Conservation (phyloP, 2,113 vertebrate genomes). For the Chionodraco myersi region DNA sequence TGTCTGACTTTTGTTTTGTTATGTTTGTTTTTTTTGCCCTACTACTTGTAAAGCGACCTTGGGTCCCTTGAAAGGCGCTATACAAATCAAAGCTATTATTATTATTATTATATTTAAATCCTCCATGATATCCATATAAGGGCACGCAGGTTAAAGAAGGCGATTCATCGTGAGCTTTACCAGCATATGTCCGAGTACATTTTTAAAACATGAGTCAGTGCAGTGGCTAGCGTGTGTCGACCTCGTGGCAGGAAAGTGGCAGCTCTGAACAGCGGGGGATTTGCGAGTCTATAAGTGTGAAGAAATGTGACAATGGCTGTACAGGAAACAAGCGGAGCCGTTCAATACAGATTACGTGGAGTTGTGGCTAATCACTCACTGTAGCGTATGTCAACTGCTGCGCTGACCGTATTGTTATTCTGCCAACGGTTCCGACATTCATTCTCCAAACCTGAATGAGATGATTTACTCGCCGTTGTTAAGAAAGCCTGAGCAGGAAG, state of each 20-base stretch:
- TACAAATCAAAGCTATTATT: no score
- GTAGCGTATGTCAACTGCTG: slow-evolving; percentile 29
- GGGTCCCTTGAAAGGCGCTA: no score
- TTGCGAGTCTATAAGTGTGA: slow-evolving; percentile 23
- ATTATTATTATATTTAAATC: neutral
- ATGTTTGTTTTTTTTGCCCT: no score
- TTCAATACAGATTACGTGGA: slow-evolving; percentile 50
- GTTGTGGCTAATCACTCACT: slow-evolving; percentile 41
- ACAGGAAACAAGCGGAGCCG: slow-evolving; percentile 18
- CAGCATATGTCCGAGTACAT: neutral
- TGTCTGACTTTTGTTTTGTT: no score
- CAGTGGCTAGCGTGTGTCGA: neutral
- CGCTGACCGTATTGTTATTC: slow-evolving; percentile 44
- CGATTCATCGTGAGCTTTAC: neutral
- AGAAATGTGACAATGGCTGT: slow-evolving; percentile 36
- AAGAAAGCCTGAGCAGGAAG: neutral
- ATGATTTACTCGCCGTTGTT: slow-evolving; percentile 26
- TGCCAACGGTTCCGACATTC: slow-evolving; percentile 28
- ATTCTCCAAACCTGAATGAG: no score
- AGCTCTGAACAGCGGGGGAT: slow-evolving; percentile 31
- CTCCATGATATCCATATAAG: neutral
- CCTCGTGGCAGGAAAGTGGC: slow-evolving; percentile 20
- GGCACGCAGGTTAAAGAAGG: neutral
- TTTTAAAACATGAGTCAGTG: slow-evolving; percentile 23
- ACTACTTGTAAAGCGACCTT: no score